phyloP scores from a whole-genome alignment of 1,140 invertebrate species.

The Drosophila sechellia region DNA sequence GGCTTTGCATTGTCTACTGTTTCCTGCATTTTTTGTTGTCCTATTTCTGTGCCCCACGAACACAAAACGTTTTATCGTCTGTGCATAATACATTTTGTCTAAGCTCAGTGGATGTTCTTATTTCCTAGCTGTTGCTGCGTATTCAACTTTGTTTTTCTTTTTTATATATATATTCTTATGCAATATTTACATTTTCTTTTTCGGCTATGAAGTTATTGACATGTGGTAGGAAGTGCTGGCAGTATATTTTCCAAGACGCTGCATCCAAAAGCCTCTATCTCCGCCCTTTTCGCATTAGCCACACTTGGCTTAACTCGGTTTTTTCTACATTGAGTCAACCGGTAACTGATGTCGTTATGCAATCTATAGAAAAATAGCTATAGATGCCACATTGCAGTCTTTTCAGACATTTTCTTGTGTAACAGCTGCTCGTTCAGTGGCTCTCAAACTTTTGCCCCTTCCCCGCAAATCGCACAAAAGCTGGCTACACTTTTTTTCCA shows the following conservation, averaged over 20 bases:
- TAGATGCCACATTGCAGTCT: slow-evolving; percentile 23
- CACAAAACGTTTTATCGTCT: slow-evolving; percentile 79
- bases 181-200: slow-evolving; percentile 35
- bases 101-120: slow-evolving; percentile 29
- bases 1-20: slow-evolving; percentile 67
- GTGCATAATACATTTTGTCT: slow-evolving; percentile 78
- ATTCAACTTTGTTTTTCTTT: slow-evolving; percentile 12
- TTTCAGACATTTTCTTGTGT: slow-evolving; percentile 35
- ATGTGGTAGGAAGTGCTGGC: slow-evolving; percentile 37
- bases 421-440: slow-evolving; percentile 70
- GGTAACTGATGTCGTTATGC: slow-evolving; percentile 73
- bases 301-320: slow-evolving; percentile 61
- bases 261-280: slow-evolving; percentile 29
- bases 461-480: slow-evolving; percentile 61
- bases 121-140: slow-evolving; percentile 12
- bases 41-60: slow-evolving; percentile 23
- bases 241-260: slow-evolving; percentile 54
- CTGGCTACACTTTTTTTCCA: slow-evolving; percentile 56
- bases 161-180: slow-evolving; percentile 3
- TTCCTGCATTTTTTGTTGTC: slow-evolving; percentile 56
- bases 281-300: slow-evolving; percentile 53
- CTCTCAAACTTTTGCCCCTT: slow-evolving; percentile 51
- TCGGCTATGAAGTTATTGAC: slow-evolving; percentile 66
- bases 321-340: slow-evolving; percentile 39
- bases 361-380: slow-evolving; percentile 14